These are phyloP conservation scores for Nemotelus pantherinus DNA, from an alignment of 2,888 invertebrate species.

Conservation along the genomic window DNA sequence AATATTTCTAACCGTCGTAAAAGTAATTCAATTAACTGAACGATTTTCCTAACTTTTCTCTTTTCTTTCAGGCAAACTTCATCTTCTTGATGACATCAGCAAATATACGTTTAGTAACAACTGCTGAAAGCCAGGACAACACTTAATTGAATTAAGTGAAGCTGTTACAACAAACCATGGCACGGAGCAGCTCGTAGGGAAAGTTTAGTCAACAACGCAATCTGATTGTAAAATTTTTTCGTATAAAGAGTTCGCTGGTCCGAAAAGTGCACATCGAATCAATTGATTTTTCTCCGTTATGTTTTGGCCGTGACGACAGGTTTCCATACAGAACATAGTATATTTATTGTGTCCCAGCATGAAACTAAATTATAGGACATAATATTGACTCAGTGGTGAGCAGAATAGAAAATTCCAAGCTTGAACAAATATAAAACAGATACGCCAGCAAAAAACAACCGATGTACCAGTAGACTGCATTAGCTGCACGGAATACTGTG, in stretches of 20 bases:
- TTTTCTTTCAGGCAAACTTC: constrained; percentile 30
- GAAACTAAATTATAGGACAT: too few species aligned
- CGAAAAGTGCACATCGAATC: too few species aligned
- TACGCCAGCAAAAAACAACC: background rate
- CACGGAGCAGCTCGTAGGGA: background rate
- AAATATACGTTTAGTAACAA: constrained; percentile 2
- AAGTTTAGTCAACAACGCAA: constrained; percentile 2
- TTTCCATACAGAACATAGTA: too few species aligned
- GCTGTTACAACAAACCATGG: background rate
- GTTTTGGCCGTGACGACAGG: too few species aligned
- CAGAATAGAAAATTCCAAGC: background rate
- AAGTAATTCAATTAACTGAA: constrained; percentile 27
- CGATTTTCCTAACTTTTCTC: constrained; percentile 14
- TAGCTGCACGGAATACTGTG: background rate
- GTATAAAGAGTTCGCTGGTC: too few species aligned
- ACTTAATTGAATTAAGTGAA: constrained; percentile 39
- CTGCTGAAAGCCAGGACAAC: constrained; percentile 29
- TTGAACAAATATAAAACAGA: background rate
- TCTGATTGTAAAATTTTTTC: background rate
- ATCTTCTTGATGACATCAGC: constrained; percentile 33
- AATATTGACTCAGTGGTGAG: too few species aligned
- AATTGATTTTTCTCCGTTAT: too few species aligned
- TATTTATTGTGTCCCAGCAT: too few species aligned
- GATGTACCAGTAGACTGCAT: too few species aligned
- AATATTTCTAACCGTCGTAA: background rate